Percentiles rank a stretch among this genome's conserved stretches.
phyloP scores from a whole-genome alignment of 2,888 invertebrate genomes.

The Ochropacha duplaris region DNA sequence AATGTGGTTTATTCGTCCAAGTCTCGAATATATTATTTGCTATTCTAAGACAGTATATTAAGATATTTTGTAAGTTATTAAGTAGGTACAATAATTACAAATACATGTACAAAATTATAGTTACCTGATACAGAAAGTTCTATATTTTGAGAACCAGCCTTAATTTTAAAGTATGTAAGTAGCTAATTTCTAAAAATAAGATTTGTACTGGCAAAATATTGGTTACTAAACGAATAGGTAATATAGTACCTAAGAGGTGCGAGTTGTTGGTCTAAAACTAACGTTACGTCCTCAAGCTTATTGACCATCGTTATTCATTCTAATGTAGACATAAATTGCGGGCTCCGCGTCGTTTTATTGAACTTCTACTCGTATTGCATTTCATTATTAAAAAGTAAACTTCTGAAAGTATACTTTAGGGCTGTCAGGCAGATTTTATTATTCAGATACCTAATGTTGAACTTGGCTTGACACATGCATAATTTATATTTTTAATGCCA shows the following conservation, averaged over 20 bases:
- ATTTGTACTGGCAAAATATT: neutral
- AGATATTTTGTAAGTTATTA: too few species aligned
- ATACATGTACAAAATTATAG: too few species aligned
- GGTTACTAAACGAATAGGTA: slow-evolving; percentile 15
- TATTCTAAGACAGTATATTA: slow-evolving; percentile 15
- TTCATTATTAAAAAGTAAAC: slow-evolving; percentile 72
- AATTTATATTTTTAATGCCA: neutral
- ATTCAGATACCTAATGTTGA: neutral
- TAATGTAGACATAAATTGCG: slow-evolving; percentile 72
- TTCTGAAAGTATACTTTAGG: slow-evolving; percentile 43
- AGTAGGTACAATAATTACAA: too few species aligned
- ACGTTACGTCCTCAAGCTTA: slow-evolving; percentile 54
- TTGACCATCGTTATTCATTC: slow-evolving; percentile 70
- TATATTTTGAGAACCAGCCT: slow-evolving; percentile 12
- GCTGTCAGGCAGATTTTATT: slow-evolving; percentile 23
- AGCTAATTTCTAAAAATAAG: neutral
- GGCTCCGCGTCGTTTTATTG: slow-evolving; percentile 57
- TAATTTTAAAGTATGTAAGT: neutral
- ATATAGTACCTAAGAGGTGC: slow-evolving; percentile 23
- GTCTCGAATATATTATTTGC: too few species aligned
- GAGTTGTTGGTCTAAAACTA: slow-evolving; percentile 35
- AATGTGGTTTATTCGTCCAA: too few species aligned
- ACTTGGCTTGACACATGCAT: too few species aligned
- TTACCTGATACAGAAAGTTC: too few species aligned
- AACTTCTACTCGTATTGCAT: slow-evolving; percentile 66